A percentile compares a stretch with the other conserved stretches of the same genome.
Conservation (phyloP, 2,113 vertebrate species). For the Taxidea taxus region DNA sequence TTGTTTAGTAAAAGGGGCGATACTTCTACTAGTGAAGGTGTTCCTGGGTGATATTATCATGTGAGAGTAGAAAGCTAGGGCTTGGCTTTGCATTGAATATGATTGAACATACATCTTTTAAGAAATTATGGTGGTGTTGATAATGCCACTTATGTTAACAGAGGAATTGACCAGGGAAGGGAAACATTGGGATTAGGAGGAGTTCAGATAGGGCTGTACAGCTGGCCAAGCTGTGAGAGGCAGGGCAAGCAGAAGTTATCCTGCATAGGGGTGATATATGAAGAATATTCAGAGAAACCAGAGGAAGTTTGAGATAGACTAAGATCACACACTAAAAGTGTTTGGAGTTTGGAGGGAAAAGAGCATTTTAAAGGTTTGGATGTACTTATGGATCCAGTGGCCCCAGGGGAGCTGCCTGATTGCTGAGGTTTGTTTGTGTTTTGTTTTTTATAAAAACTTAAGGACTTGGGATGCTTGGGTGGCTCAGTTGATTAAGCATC, state of each 20-base stretch:
- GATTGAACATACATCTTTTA: neutral
- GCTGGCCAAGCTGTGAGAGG: neutral
- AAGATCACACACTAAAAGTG: neutral
- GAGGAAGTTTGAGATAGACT: neutral
- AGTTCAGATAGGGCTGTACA: neutral
- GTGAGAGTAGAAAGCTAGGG: neutral
- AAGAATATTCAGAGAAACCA: neutral
- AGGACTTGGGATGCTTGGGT: neutral
- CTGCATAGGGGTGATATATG: neutral
- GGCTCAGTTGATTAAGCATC: neutral
- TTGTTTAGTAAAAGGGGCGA: neutral
- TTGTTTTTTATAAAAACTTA: slow-evolving; percentile 17
- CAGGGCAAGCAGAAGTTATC: neutral
- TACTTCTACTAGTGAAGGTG: neutral
- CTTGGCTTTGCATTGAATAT: neutral
- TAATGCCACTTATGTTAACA: neutral
- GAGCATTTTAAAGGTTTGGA: neutral
- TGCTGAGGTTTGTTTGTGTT: neutral
- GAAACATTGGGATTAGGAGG: neutral
- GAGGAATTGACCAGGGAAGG: neutral
- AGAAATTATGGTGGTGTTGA: neutral
- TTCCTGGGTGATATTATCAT: neutral
- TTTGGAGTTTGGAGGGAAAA: neutral
- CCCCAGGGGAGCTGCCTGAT: neutral
- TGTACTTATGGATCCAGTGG: neutral